Conservation (phyloP, 2,113 vertebrate genomes). For the Sylvia atricapilla region DNA sequence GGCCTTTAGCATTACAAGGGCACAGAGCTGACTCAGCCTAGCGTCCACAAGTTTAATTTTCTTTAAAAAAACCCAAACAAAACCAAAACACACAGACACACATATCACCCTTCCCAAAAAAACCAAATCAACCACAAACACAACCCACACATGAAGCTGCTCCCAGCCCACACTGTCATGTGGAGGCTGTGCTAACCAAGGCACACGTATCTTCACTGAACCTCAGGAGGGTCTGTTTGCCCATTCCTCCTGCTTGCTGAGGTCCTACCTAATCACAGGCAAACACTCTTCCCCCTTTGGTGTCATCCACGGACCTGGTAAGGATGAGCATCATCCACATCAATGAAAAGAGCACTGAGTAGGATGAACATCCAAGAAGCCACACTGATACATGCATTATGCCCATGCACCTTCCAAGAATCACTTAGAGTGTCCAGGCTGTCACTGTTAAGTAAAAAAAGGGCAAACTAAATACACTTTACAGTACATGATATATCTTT, state of each 20-base stretch:
- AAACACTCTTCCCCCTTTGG: background rate
- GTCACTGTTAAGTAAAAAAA: background rate
- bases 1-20: background rate
- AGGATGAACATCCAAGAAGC: background rate
- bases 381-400: background rate
- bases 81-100: background rate
- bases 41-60: background rate
- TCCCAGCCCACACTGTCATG: background rate
- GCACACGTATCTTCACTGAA: accelerated
- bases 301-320: background rate
- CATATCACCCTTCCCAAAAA: background rate
- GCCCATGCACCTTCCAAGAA: background rate
- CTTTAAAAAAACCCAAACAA: background rate
- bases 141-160: background rate
- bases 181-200: background rate
- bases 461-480: background rate
- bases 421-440: background rate
- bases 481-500: background rate
- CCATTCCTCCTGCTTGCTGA: background rate
- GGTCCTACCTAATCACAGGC: background rate
- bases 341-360: background rate
- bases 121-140: background rate
- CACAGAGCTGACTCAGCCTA: background rate
- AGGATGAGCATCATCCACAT: background rate
- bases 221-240: background rate